Evolutionary conservation across 2,113 vertebrate species (phyloP), one percentile per base, ranked within the genome.

Genomic region (Aplodontia rufa): DNA sequence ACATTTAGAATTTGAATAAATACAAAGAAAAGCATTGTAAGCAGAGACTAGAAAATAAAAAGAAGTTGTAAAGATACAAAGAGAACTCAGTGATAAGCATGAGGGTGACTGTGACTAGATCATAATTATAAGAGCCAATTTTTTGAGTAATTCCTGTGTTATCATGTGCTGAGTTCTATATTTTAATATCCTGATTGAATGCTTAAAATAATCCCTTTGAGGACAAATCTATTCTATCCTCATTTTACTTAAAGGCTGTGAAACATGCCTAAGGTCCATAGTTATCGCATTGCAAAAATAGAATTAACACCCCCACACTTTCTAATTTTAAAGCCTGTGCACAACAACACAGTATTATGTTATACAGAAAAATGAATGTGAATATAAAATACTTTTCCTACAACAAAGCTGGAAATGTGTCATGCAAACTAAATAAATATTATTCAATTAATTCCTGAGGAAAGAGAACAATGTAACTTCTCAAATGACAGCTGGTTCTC

Each of bases 121-220:
- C 19, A 55, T 86, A 87, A 86, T 62, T 89, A 6, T 60, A 75
- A 84, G 24, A 97, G 24, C 16, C 2, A 81, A 35, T 35, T 58
- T 84, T 47, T 78, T 86, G 10, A 91, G 24, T 30, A 45, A 45
- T 62, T 88, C 53, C 58, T 96, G 45, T 89, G 30, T 84, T 26
- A 81, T 69, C 11, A 58, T 53, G 45, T 64, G 11, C 55, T 74
- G 53, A 42, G 6, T 68, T 93, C 20, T 47, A 3, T 81, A 49
- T 90, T 90, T 88, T 88, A 94, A 68, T 64, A 60, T 68, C 47
- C 20, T 35, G 13, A 47, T 64, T 53, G 42, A 95, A 83, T 87
- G 35, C 24, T 93, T 95, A 76, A 89, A 95, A 80, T 95, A 93
- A 83, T n/a, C 14, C 30, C 60, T 68, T 11, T 58, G 42, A 89